Evolutionary conservation across 2,888 invertebrate species (phyloP), one percentile per base, ranked within the genome.

Genomic region (Yponomeuta cagnagella): DNA sequence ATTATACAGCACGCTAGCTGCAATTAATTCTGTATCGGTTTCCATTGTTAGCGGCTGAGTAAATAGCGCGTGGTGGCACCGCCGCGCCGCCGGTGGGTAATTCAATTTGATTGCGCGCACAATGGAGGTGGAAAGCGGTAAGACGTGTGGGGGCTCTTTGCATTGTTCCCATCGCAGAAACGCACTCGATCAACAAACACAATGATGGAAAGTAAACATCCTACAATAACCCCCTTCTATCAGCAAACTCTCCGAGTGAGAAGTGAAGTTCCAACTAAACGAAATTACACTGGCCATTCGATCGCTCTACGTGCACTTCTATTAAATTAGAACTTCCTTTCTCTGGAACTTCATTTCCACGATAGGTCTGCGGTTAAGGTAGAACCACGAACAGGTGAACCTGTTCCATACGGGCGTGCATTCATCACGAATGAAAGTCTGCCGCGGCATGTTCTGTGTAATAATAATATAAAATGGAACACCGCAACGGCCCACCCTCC

Each of bases 11-110:
- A 84, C 83, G 85, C 86, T 83, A 84, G 80, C 79, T 77, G 79
- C 83, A 86, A 86, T 88, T 89, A 89, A 89, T 82, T 68, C 88
- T 89, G 84, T 88, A 88, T 89, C 89, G 83, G 82, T 88, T 88
- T 89, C 88, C 87, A 88, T 88, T 88, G 88, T 89, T 87, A 81
- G 85, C 81, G 82, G 76, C 79, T 78, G 79, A 82, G 80, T 87
- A 88, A 89, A 88, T 89, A 88, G 90, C 89, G 89, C 89, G 83
- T 87, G 85, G 80, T 58, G 52, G 52, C 52, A 58, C 15, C 12
- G 15, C 23, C 23, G 52, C 52, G 12, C 15, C 12, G 15, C 15
- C 79, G 77, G 81, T 74, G 78, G 82, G 83, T 87, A 88, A 87
- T 87, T 87, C 83, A 80, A 82, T 84, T 85, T 82, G 83, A 84